Base-by-base conservation (phyloP, 2,888 invertebrate species). In the Microdon myrmicae region DNA sequence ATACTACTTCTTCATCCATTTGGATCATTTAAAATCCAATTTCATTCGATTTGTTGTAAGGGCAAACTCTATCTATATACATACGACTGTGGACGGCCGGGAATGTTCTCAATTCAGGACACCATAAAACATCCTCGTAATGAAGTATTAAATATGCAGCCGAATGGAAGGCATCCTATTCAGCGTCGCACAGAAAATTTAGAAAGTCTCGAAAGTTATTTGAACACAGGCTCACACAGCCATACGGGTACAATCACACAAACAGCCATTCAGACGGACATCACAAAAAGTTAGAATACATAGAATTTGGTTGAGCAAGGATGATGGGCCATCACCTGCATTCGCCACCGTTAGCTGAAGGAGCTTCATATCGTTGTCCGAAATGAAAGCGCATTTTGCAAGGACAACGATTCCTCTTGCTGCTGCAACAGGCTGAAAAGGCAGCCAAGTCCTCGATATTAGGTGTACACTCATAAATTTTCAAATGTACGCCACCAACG, bases 71-170 rank as follows among this genome's bases (percentile, higher is more conserved):
- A 14, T 19, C 10, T 14, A 29, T 22, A 6, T 31, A 31, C 22
- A 22, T 47, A 47, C 26, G 17, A 25, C 16, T 16, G 35, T 3
- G 9, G 10, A 25, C 7, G n/a, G 7, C 3, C 12, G n/a, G 13
- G 9, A 13, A 25, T 20, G 38, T 44, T 39, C 44, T 35, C 49
- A 29, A 60, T 55, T 34, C 44, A 61, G 17, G 28, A 29, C 39
- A 51, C 34, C 60, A 68, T 68, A 67, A 68, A 68, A 67, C 68
- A 67, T 67, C 49, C 58, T 56, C 56, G 56, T 68, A 67, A 68
- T 68, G 68, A 68, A 68, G 67, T 67, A 67, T 67, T 68, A 67
- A 68, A 68, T 67, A 68, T 68, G 68, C 68, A 68, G 19, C 60
- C 48, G 54, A 56, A 67, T 54, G 61, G 38, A 61, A 49, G 49